phyloP scores from a whole-genome alignment of 2,888 invertebrate species.

The Acleris laterana region DNA sequence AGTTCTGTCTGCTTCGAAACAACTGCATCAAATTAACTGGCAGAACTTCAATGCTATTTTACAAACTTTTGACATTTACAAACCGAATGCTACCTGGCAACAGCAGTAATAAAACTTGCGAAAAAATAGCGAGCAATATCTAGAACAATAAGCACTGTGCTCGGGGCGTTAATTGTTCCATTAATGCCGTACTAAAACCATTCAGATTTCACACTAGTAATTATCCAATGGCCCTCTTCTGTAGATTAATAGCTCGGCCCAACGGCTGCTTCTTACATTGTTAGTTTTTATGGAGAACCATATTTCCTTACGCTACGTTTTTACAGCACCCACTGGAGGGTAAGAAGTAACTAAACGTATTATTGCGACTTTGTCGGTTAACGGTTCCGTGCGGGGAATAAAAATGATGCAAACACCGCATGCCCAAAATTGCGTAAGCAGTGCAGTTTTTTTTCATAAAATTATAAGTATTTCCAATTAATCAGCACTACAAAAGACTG shows the following conservation, averaged over 20 bases:
- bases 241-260: constrained; percentile 51
- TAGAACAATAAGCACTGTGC: constrained; percentile 49
- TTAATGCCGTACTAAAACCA: constrained; percentile 55
- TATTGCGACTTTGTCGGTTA: constrained; percentile 25
- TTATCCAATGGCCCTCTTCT: constrained; percentile 42
- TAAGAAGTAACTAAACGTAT: constrained; percentile 32
- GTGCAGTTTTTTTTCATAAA: too few relatives aligned
- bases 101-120: constrained; percentile 21
- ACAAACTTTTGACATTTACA: constrained; percentile 13
- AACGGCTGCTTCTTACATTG: constrained; percentile 53
- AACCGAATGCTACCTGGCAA: constrained; percentile 4
- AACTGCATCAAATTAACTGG: constrained; percentile 8
- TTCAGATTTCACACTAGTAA: constrained; percentile 55
- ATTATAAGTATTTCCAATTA: too few relatives aligned
- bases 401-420: too few relatives aligned
- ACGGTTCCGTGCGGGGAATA: constrained; percentile 3
- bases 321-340: constrained; percentile 41
- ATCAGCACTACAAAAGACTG: too few relatives aligned
- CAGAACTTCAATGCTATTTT: constrained; percentile 6
- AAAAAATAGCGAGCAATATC: constrained; percentile 31
- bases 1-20: constrained; percentile 11
- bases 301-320: constrained; percentile 49
- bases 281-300: constrained; percentile 54
- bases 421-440: too few relatives aligned
- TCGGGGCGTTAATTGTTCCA: constrained; percentile 56